Evolutionary conservation across 2,888 invertebrate genomes (phyloP), one percentile per base, ranked within the genome.

Genomic region (Allophyes oxyacanthae): DNA sequence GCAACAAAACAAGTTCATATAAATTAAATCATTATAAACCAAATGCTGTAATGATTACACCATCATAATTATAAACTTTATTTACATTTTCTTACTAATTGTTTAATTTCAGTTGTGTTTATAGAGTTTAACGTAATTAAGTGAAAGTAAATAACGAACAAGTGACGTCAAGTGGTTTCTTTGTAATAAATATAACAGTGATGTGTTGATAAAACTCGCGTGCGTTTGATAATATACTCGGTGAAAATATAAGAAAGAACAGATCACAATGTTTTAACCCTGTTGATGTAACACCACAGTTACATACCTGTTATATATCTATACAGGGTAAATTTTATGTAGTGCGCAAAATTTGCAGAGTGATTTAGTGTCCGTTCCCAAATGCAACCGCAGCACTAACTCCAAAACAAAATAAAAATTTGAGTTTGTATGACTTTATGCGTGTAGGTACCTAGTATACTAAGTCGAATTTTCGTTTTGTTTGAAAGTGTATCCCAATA

Each of bases 91-190:
- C 51, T 34, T 15, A 49, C 25, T 66, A 68, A 61, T 54, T 32
- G 7, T 72, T 66, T 56, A 55, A 67, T 75, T 77, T 67, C 62
- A 75, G 69, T 43, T 37, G 51, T 54, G 64, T 55, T 34, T n/a
- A 20, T 36, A 41, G 11, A 59, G 9, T 51, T 49, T 20, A 15
- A n/a, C 32, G 13, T 52, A 41, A 38, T 45, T 56, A 58, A 64
- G 78, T 78, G 72, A 69, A 64, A 66, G 65, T 65, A 64, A 28
- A 56, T 28, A 25, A 48, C 68, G 7, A 66, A 78, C 69, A 77
- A 78, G 83, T 88, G 86, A 82, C 74, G 72, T 81, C 64, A 81
- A 54, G 60, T 76, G 71, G 68, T 81, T 79, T 71, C 81, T 85
- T 88, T 87, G 85, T 85, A 81, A 67, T 53, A 60, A 58, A 70